Percentiles rank a stretch among this genome's conserved stretches.
Conservation (phyloP, 2,113 vertebrate species). For the Petrocephalus microphthalmus region DNA sequence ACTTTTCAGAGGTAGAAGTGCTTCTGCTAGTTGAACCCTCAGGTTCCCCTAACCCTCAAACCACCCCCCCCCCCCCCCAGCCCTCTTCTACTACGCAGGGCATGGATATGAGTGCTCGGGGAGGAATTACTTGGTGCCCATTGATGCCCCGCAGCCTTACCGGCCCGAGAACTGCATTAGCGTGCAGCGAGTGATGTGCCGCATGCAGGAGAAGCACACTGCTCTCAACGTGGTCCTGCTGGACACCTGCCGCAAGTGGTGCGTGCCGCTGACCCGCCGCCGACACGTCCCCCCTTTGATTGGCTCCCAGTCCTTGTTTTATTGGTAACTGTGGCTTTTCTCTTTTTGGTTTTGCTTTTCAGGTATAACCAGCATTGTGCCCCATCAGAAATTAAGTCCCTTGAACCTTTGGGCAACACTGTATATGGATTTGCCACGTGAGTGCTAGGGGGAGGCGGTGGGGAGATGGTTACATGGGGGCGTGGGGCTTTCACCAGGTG, state of each 20-base stretch:
- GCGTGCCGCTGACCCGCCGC: not conserved
- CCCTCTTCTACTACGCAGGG: constrained; percentile 81
- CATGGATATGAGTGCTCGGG: constrained; percentile 72
- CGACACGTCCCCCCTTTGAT: not conserved
- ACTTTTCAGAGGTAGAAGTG: no score
- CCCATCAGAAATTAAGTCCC: constrained; percentile 63
- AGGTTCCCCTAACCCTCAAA: not conserved
- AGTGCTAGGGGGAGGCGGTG: constrained; percentile 35
- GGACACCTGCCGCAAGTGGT: constrained; percentile 81
- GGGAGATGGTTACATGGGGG: not conserved
- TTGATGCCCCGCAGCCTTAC: constrained; percentile 77
- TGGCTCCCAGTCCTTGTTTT: not conserved
- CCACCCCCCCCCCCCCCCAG: constrained; percentile 46
- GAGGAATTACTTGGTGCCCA: constrained; percentile 77
- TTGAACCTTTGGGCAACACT: constrained; percentile 71
- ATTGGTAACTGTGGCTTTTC: not conserved
- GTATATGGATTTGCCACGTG: constrained; percentile 83
- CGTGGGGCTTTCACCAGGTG: not conserved
- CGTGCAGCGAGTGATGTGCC: constrained; percentile 71
- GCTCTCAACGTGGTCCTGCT: constrained; percentile 71
- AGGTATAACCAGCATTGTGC: constrained; percentile 70
- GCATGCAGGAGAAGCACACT: constrained; percentile 71
- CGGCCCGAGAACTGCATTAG: constrained; percentile 71
- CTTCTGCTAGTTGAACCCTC: no score
- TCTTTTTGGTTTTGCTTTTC: constrained; percentile 17